phyloP scores from a whole-genome alignment of 2,113 vertebrate genomes.

The Mobula birostris region DNA sequence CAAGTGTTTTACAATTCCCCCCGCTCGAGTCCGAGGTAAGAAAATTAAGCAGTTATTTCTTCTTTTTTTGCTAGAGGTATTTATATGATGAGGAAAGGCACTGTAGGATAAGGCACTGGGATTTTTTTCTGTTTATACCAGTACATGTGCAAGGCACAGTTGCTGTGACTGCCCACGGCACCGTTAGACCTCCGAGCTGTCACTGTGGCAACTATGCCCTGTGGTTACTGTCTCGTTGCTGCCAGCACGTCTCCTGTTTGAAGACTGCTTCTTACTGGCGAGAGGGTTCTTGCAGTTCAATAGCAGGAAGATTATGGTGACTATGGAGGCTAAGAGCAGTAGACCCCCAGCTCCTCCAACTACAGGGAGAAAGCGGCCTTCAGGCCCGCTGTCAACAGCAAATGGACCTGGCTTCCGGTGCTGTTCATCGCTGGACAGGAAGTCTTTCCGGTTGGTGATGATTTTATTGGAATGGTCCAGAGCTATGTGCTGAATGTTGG shows the following conservation, averaged over 20 bases:
- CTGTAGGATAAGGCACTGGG: constrained; percentile 48
- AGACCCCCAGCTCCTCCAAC: constrained; percentile 54
- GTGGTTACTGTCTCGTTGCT: constrained; percentile 46
- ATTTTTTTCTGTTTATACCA: constrained; percentile 34
- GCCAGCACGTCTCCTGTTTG: constrained; percentile 46
- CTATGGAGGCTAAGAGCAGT: constrained; percentile 53
- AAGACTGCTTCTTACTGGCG: neutral
- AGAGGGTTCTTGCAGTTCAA: constrained; percentile 48
- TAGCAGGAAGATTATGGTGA: constrained; percentile 47
- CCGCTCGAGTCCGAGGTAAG: neutral
- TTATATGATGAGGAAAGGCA: constrained; percentile 41
- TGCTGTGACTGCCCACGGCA: neutral
- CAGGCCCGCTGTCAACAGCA: constrained; percentile 47
- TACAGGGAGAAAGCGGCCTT: constrained; percentile 46
- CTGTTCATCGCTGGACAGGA: constrained; percentile 42
- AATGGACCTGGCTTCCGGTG: constrained; percentile 53
- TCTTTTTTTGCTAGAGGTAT: constrained; percentile 46
- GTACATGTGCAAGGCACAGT: neutral
- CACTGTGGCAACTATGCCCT: constrained; percentile 42
- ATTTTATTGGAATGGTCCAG: constrained; percentile 53
- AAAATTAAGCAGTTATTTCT: constrained; percentile 39
- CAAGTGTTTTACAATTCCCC: neutral
- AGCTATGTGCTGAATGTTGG: constrained; percentile 55
- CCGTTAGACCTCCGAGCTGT: constrained; percentile 61
- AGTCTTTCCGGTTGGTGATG: constrained; percentile 50